Evolutionary conservation across 2,797 vertebrate genomes (phyloP), one percentile per base, ranked within the genome.

Genomic region (Pteropus rufus): DNA sequence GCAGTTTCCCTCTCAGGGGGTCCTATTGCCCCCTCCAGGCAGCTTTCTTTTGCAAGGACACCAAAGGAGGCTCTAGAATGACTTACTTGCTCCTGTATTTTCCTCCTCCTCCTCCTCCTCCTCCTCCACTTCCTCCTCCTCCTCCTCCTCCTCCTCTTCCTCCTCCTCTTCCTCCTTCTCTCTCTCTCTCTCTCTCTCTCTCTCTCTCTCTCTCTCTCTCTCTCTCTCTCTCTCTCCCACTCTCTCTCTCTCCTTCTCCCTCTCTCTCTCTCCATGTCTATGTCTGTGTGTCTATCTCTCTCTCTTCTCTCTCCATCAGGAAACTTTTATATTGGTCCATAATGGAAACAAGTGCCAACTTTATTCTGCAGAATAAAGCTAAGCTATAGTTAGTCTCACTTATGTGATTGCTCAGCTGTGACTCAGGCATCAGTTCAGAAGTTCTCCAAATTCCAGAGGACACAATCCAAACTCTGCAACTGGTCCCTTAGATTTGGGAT

Each of bases 81-180:
- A 64, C 10, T 92, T 16, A 56, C 0, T 34, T 36, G 49, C 19
- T 79, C 6, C 15, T 69, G 3, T 2, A 24, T 49, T 49, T 49
- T 49, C 14, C 46, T 49, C 15, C 44, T 10, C 18, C 36, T 36
- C 36, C 36, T 36, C 36, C 36, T 36, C 36, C 36, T 36, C 36
- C 3, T 36, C 36, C 36, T 36, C 36, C n/a, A n/a, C n/a, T n/a
- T 10, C 18, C 36, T 36, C 36, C 36, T 36, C 36, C 36, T 36
- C 36, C 36, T 36, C 36, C 3, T 36, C 36, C 36, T 36, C n/a
- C 67, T 76, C 49, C 3, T 34, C 10, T 41, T 11, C 2, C 26
- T 34, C 3, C 21, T 8, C 39, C 26, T 31, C n/a, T 58, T 9
- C 0, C 0, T 10, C 24, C 34, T 24, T 3, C 14, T 34, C 1